These are phyloP conservation scores for Penaeus chinensis DNA, from an alignment of 1,140 invertebrate species.

Conservation along the genomic window DNA sequence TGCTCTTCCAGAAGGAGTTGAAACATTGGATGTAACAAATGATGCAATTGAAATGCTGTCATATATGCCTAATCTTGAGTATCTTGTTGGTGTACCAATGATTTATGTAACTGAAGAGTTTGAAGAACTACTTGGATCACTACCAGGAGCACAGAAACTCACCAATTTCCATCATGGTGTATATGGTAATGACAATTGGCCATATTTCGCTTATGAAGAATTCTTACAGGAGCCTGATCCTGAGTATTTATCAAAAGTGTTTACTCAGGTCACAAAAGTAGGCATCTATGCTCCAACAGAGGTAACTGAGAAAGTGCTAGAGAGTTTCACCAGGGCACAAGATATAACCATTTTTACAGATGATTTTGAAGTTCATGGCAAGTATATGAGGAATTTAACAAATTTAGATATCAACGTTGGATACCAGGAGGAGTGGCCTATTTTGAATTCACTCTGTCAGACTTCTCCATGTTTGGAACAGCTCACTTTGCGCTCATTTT, in stretches of 20 bases:
- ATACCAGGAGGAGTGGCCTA: conserved; percentile 51
- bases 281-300: conserved; percentile 47
- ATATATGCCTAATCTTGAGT: conserved; percentile 49
- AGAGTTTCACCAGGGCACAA: conserved; percentile 43
- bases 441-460: conserved; percentile 36
- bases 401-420: conserved; percentile 46
- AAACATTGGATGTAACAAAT: conserved; percentile 35
- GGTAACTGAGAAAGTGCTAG: conserved; percentile 43
- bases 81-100: conserved; percentile 47
- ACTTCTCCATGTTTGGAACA: conserved; percentile 43
- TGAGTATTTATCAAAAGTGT: conserved; percentile 44
- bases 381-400: conserved; percentile 48
- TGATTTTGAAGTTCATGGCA: conserved; percentile 49
- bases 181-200: conserved; percentile 32
- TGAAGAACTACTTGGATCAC: conserved; percentile 37
- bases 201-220: conserved; percentile 45
- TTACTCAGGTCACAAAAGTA: conserved; percentile 37
- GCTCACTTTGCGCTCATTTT: conserved; percentile 48
- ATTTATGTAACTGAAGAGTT: conserved; percentile 52
- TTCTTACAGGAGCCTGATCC: conserved; percentile 28
- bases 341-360: conserved; percentile 51
- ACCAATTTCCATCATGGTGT: conserved; percentile 50
- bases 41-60: conserved; percentile 45
- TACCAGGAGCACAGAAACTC: conserved; percentile 25
- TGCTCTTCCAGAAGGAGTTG: conserved; percentile 42